Evolutionary conservation across 2,797 vertebrate species (phyloP).

Genomic region (Halcyon leucocephala): DNA sequence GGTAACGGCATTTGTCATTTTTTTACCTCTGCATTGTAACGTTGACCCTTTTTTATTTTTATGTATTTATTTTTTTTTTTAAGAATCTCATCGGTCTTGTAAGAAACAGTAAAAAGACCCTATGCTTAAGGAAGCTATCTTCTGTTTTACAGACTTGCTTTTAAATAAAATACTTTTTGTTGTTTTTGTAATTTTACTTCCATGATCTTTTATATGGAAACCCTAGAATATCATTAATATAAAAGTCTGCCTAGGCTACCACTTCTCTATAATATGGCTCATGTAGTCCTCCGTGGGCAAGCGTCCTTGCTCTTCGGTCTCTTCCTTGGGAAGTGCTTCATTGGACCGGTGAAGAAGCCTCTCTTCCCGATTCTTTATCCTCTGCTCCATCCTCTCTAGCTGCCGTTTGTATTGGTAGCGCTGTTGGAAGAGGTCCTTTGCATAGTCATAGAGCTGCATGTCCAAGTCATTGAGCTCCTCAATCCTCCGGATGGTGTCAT

Average conservation of each 20-base stretch:
- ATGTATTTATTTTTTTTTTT: constrained; percentile 33
- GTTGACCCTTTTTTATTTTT: constrained; percentile 54
- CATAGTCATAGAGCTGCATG: constrained; percentile 98
- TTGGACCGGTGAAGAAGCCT: constrained; percentile 83
- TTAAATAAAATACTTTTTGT: constrained; percentile 44
- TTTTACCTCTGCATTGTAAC: constrained; percentile 20
- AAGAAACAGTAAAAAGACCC: constrained; percentile 71
- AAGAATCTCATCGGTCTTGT: constrained; percentile 61
- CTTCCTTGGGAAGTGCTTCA: constrained; percentile 80
- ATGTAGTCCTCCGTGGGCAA: constrained; percentile 98
- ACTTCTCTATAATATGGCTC: constrained; percentile 99
- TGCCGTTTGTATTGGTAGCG: constrained; percentile 96
- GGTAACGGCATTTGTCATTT: constrained; percentile 27
- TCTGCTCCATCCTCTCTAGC: constrained; percentile 92
- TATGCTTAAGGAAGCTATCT: constrained; percentile 45
- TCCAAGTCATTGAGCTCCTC: constrained; percentile 98
- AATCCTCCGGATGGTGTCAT: constrained; percentile 91
- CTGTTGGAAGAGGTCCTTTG: constrained; percentile 96
- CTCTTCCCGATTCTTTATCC: constrained; percentile 88
- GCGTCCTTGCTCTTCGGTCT: constrained; percentile 87
- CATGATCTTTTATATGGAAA: constrained; percentile 65
- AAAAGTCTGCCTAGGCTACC: constrained; percentile 88
- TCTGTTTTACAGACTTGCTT: constrained; percentile 51
- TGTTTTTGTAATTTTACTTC: constrained; percentile 43
- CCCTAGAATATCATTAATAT: constrained; percentile 46